phyloP scores from a whole-genome alignment of 2,797 vertebrate species.

The Bradypodion pumilum region DNA sequence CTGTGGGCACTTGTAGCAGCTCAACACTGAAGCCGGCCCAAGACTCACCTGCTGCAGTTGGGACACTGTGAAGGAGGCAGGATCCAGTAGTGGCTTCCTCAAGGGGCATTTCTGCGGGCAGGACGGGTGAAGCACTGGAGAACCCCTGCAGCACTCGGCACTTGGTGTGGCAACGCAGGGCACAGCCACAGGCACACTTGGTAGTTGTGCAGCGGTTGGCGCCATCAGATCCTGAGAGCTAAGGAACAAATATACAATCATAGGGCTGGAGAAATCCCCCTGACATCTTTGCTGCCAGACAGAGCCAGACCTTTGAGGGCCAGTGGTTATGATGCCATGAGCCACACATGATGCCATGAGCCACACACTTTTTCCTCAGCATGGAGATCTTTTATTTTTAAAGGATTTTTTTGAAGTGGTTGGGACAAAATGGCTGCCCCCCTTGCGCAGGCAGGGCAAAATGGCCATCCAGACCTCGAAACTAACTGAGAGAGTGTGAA shows the following conservation, averaged over 20 bases:
- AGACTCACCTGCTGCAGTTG: constrained; percentile 33
- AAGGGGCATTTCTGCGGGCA: constrained; percentile 12
- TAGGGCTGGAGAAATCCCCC: neutral
- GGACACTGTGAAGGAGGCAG: neutral
- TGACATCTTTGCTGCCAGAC: too few species aligned
- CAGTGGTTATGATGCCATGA: neutral
- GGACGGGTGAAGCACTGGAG: neutral
- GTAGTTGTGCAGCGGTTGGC: neutral
- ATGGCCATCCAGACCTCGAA: too few species aligned
- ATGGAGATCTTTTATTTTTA: too few species aligned
- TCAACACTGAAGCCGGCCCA: too few species aligned
- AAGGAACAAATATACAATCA: neutral
- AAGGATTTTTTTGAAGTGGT: too few species aligned
- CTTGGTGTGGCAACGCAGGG: neutral
- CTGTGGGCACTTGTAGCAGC: too few species aligned
- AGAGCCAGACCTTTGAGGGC: too few species aligned
- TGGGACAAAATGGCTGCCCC: too few species aligned
- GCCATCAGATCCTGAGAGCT: neutral
- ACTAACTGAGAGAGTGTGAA: too few species aligned
- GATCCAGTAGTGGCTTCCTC: neutral
- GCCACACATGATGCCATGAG: neutral
- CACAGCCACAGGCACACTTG: neutral
- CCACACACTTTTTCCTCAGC: neutral
- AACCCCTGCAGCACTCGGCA: neutral
- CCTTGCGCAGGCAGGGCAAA: too few species aligned